Evolutionary conservation across 2,888 invertebrate species (phyloP).

Genomic region (Cephus spinipes): DNA sequence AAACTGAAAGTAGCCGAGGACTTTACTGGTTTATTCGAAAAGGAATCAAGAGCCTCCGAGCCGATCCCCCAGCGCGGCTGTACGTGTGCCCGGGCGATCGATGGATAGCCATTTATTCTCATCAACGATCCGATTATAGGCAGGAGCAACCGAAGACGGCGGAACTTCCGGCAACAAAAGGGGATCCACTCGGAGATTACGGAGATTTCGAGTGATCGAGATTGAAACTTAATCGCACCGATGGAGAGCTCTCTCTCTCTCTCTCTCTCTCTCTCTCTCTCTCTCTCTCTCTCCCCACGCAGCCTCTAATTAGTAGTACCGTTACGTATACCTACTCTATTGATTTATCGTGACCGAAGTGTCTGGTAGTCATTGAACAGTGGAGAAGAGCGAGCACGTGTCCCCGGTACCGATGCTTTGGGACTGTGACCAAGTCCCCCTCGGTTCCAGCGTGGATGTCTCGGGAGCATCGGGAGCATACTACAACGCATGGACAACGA

Average conservation of each 20-base stretch:
- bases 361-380: neutral
- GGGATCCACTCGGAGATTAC: neutral
- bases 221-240: neutral
- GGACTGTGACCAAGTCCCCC: neutral
- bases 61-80: neutral
- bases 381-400: neutral
- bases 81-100: neutral
- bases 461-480: neutral
- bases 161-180: neutral
- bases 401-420: neutral
- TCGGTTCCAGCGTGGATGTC: neutral
- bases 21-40: neutral
- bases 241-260: neutral
- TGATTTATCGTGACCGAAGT: neutral
- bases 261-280: no score
- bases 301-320: neutral
- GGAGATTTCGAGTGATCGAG: neutral
- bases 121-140: neutral
- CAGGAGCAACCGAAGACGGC: neutral
- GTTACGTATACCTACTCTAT: neutral
- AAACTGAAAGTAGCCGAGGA: neutral
- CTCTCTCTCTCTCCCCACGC: neutral
- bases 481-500: neutral
- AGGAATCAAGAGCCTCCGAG: neutral
- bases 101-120: neutral